Conservation (phyloP, 2,113 vertebrate species). For the Excalfactoria chinensis region DNA sequence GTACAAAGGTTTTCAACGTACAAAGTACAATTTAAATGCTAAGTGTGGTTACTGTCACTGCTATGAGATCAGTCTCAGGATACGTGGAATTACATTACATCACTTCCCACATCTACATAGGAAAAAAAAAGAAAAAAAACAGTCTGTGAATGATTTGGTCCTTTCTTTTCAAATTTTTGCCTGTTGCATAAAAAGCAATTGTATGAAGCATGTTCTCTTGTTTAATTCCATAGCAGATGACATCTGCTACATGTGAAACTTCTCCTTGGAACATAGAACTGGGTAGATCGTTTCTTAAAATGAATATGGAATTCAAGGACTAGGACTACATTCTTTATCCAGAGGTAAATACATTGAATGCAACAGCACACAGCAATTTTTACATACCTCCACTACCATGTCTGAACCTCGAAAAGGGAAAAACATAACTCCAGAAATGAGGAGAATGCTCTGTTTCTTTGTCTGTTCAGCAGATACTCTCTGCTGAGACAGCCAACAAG, state of each 20-base stretch:
- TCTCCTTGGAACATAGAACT: not conserved
- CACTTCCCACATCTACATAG: not conserved
- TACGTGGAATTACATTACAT: not conserved
- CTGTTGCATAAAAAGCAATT: not conserved
- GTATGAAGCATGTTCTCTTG: not conserved
- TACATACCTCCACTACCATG: not conserved
- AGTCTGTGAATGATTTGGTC: not conserved
- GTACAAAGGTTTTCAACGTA: not conserved
- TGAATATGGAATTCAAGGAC: not conserved
- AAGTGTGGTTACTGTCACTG: not conserved
- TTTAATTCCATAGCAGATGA: not conserved
- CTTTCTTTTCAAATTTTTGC: conserved; percentile 18
- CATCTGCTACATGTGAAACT: not conserved
- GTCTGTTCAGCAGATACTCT: not conserved
- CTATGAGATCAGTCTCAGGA: not conserved
- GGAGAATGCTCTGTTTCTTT: not conserved
- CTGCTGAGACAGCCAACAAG: conserved; percentile 32
- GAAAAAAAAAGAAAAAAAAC: not conserved
- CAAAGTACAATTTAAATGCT: not conserved
- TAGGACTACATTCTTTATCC: not conserved
- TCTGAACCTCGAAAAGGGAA: not conserved
- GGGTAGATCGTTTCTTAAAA: not conserved
- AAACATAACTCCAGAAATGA: conserved; percentile 6
- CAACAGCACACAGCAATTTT: not conserved
- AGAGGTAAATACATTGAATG: not conserved